Evolutionary conservation across 2,888 invertebrate genomes (phyloP).

Genomic region (Melinaea marsaeus): DNA sequence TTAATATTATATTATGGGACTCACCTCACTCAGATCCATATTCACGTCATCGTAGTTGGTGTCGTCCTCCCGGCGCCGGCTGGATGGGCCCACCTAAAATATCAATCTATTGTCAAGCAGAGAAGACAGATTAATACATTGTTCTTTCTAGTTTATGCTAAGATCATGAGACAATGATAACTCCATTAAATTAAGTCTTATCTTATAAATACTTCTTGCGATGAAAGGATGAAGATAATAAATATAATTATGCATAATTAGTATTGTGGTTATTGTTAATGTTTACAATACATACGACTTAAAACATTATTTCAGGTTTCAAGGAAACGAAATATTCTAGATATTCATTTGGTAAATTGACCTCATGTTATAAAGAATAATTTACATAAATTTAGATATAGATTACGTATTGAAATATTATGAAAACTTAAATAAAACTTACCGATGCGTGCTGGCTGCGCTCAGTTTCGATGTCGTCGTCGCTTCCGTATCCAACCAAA

Average conservation of each 20-base stretch:
- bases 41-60: slow-evolving; percentile 86
- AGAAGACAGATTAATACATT: slow-evolving; percentile 75
- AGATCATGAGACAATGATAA: neutral
- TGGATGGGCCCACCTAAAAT: slow-evolving; percentile 66
- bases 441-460: slow-evolving; percentile 58
- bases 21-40: slow-evolving; percentile 88
- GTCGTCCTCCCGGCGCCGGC: slow-evolving; percentile 74
- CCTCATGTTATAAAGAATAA: no score
- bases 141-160: slow-evolving; percentile 35
- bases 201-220: no score
- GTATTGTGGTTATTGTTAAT: no score
- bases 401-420: neutral
- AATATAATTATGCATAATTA: no score
- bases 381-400: neutral
- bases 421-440: slow-evolving; percentile 39
- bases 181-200: no score
- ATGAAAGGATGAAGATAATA: no score
- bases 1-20: slow-evolving; percentile 29
- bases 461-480: slow-evolving; percentile 82
- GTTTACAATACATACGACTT: no score
- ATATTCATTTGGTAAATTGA: no score
- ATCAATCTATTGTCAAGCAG: slow-evolving; percentile 79
- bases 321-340: no score
- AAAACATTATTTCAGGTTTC: no score
- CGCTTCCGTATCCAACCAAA: slow-evolving; percentile 86